Evolutionary conservation across 2,888 invertebrate species (phyloP).

Genomic region (Arctia plantaginis): DNA sequence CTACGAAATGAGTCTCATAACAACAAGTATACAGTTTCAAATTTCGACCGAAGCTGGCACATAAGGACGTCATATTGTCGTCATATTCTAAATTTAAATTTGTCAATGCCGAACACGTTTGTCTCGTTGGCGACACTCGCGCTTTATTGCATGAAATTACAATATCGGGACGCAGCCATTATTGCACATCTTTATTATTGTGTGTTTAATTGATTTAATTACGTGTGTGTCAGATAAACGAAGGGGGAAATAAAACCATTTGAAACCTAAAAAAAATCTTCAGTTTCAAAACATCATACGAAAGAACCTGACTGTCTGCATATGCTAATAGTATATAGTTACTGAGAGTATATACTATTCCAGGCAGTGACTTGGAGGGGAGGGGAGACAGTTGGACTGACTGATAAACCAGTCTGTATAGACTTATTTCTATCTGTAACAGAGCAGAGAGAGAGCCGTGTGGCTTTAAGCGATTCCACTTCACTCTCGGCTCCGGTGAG

Average conservation of each 20-base stretch:
- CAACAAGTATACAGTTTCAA: conserved; percentile 23
- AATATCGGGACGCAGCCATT: conserved; percentile 56
- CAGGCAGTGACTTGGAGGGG: too few species aligned
- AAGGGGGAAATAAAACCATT: not conserved
- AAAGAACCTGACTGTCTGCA: too few species aligned
- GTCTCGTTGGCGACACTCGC: conserved; percentile 66
- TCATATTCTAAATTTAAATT: conserved; percentile 69
- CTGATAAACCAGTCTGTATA: too few species aligned
- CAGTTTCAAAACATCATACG: not conserved
- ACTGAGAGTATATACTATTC: not conserved
- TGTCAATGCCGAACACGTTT: conserved; percentile 76
- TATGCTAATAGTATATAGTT: not conserved
- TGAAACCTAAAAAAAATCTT: not conserved
- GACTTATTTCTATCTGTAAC: too few species aligned
- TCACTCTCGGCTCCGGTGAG: not conserved
- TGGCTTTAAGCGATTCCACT: not conserved
- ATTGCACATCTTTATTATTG: conserved; percentile 41
- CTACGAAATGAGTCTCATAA: not conserved
- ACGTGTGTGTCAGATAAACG: not conserved
- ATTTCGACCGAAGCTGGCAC: conserved; percentile 22
- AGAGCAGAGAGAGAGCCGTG: too few species aligned
- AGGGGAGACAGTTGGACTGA: too few species aligned
- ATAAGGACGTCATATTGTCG: conserved; percentile 39
- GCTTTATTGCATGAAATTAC: conserved; percentile 81
- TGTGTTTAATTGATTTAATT: conserved; percentile 43